A percentile compares a stretch with the other conserved stretches of the same genome.
phyloP scores from a whole-genome alignment of 2,888 invertebrate genomes.

The Atherix ibis region DNA sequence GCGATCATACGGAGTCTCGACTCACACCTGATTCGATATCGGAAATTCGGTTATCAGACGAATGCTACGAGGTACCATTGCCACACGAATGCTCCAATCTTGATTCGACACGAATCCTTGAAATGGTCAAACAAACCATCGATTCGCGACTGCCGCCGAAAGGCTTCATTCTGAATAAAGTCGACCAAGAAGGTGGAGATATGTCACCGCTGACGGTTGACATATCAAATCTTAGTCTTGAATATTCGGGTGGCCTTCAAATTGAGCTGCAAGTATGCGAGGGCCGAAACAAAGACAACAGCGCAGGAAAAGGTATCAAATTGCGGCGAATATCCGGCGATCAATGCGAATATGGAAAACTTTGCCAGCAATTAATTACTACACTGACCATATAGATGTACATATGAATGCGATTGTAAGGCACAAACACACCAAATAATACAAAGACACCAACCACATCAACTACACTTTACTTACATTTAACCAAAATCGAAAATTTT shows the following conservation, averaged over 20 bases:
- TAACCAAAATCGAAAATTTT: too few species aligned
- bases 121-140: conserved; percentile 62
- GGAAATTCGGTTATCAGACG: conserved; percentile 29
- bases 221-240: conserved; percentile 46
- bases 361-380: conserved; percentile 75
- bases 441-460: too few species aligned
- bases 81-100: conserved; percentile 66
- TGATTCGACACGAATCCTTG: conserved; percentile 63
- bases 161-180: conserved; percentile 39
- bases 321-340: conserved; percentile 78
- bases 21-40: conserved; percentile 29
- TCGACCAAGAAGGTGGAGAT: conserved; percentile 23
- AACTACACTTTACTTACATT: too few species aligned
- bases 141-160: conserved; percentile 63
- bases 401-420: not conserved
- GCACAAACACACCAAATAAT: too few species aligned
- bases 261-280: conserved; percentile 70
- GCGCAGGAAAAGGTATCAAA: conserved; percentile 65
- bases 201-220: conserved; percentile 20
- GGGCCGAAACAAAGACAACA: conserved; percentile 39
- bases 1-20: conserved; percentile 35
- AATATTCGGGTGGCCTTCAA: conserved; percentile 71
- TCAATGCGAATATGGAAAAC: conserved; percentile 70
- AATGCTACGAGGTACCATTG: conserved; percentile 54
- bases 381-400: conserved; percentile 55